Conservation (phyloP, 2,888 invertebrate species). For the Athripsodes cinereus region DNA sequence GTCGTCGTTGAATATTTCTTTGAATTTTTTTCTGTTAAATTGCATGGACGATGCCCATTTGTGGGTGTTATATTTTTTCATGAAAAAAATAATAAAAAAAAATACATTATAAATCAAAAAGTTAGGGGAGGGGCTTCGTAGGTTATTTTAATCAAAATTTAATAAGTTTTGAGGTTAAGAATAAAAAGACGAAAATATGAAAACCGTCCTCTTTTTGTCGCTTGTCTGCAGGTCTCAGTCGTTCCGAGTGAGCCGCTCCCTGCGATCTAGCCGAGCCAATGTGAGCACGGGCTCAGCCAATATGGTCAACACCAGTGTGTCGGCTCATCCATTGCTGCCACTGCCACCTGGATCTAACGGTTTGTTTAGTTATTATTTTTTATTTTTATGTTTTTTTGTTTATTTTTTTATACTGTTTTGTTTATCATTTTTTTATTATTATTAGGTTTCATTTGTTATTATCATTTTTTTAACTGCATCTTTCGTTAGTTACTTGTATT, state of each 20-base stretch:
- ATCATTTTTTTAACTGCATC: background rate
- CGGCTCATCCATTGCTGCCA: constrained; percentile 91
- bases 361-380: constrained; percentile 36
- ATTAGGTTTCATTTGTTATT: background rate
- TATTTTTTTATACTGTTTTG: constrained; percentile 23
- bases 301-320: constrained; percentile 71
- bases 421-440: background rate
- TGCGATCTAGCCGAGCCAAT: constrained; percentile 62
- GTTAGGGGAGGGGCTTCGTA: too few relatives aligned
- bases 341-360: constrained; percentile 66
- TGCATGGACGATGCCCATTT: too few relatives aligned
- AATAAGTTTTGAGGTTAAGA: background rate
- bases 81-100: too few relatives aligned
- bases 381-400: constrained; percentile 28
- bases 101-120: too few relatives aligned
- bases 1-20: too few relatives aligned
- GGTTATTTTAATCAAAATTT: too few relatives aligned
- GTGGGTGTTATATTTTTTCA: too few relatives aligned
- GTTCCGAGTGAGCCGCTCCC: constrained; percentile 80
- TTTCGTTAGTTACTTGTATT: too few relatives aligned
- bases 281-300: constrained; percentile 36
- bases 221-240: constrained; percentile 83
- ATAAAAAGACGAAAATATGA: constrained; percentile 5
- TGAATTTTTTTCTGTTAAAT: too few relatives aligned
- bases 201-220: constrained; percentile 30